Evolutionary conservation across 2,888 invertebrate species (phyloP), one percentile per base, ranked within the genome.

Genomic region (Teinopalpus imperialis): DNA sequence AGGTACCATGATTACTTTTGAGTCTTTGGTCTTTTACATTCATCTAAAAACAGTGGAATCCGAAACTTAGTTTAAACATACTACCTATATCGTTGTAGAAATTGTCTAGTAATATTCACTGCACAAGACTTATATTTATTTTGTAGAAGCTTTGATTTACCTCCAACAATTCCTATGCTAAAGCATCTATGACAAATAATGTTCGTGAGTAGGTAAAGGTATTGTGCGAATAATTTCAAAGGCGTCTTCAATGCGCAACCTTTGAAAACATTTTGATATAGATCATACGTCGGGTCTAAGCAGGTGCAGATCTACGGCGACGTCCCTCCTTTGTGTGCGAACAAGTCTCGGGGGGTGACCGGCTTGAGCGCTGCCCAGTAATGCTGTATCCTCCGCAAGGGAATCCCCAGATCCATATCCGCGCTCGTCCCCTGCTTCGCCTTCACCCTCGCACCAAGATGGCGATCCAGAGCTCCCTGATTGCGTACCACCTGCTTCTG

Each of bases 351-450:
- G 71, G 32, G 65, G 62, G 30, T 66, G 76, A 31, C 67, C 66
- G 10, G 59, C 49, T 34, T 49, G 52, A 71, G 53, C 52, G n/a
- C 65, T 61, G 27, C 85, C 83, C 9, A 87, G 74, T 51, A 87
- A 66, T 35, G 87, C 87, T 3, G 87, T 77, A 59, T 87, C 86
- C 57, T 78, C 91, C 55, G 75, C 91, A 64, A 85, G 71, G 36
- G 89, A 89, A 68, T 90, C 90, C 1, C 81, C 89, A 42, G 89
- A 89, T 31, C 90, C 91, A 56, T 90, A 91, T 30, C 90, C 91
- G 20, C 82, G 74, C 63, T 82, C 83, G 51, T 81, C 82, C 4
- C 73, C 90, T 2, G 80, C 87, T 10, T 85, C 90, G 16, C 72
- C 85, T 21, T 85, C 90, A 29, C 90, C 91, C 48, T 91, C 91